These are phyloP conservation scores for Achlya flavicornis DNA, from an alignment of 2,888 invertebrate genomes.

Conservation along the genomic window DNA sequence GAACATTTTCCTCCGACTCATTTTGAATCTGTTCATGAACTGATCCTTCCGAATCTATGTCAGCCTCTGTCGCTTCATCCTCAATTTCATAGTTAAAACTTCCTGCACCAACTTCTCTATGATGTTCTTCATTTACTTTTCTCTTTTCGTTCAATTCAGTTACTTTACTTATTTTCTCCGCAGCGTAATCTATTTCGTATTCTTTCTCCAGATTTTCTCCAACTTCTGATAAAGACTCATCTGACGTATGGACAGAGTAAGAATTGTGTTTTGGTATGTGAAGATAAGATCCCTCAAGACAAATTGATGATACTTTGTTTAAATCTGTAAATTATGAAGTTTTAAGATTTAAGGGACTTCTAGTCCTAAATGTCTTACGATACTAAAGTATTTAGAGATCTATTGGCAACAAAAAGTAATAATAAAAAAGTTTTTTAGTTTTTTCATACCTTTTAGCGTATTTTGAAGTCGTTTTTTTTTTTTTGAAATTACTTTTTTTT, in stretches of 20 bases:
- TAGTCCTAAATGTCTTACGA: too few species aligned
- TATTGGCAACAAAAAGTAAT: too few species aligned
- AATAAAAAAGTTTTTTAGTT: too few species aligned
- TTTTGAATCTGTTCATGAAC: not conserved
- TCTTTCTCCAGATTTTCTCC: slow-evolving; percentile 40
- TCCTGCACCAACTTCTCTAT: slow-evolving; percentile 11
- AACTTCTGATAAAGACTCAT: slow-evolving; percentile 21
- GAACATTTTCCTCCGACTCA: not conserved
- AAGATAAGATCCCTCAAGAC: slow-evolving; percentile 57
- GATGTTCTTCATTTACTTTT: slow-evolving; percentile 13
- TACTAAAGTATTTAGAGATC: too few species aligned
- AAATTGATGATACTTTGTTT: slow-evolving; percentile 47
- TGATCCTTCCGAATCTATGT: not conserved
- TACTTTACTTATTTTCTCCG: not conserved
- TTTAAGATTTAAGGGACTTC: too few species aligned
- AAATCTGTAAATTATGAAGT: slow-evolving; percentile 28
- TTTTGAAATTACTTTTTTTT: too few species aligned
- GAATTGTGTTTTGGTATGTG: slow-evolving; percentile 42
- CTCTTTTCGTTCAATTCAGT: not conserved
- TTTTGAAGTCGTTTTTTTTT: too few species aligned
- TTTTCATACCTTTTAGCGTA: too few species aligned
- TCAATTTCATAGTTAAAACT: not conserved
- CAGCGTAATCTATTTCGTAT: slow-evolving; percentile 38
- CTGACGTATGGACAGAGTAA: slow-evolving; percentile 40
- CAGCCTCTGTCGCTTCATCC: not conserved